Evolutionary conservation across 2,797 vertebrate species (phyloP).

Genomic region (Leucoraja ocellata): DNA sequence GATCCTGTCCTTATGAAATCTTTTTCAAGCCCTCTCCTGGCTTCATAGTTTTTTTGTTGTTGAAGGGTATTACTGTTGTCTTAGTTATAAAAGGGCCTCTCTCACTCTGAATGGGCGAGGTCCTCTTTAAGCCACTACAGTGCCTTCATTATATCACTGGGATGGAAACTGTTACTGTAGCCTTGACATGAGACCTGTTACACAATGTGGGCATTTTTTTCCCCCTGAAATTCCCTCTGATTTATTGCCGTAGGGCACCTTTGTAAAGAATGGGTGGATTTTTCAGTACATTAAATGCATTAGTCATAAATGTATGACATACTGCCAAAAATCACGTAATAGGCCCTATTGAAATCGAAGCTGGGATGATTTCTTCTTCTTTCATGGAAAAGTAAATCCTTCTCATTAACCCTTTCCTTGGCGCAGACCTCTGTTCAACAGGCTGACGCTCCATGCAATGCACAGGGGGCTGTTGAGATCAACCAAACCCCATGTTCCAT

Average conservation of each 20-base stretch:
- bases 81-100: neutral
- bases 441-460: no score
- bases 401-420: neutral
- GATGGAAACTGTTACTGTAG: conserved; percentile 33
- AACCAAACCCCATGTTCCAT: neutral
- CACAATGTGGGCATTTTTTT: neutral
- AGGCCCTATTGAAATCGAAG: conserved; percentile 29
- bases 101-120: neutral
- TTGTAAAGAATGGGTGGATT: conserved; percentile 31
- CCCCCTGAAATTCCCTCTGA: conserved; percentile 4
- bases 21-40: neutral
- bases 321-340: conserved; percentile 11
- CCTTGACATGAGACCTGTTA: conserved; percentile 19
- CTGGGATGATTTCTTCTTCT: neutral
- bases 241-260: conserved; percentile 25
- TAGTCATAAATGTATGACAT: conserved; percentile 24
- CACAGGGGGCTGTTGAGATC: neutral
- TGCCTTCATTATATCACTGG: conserved; percentile 2
- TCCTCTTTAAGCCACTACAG: neutral
- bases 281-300: conserved; percentile 20
- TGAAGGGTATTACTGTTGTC: no score
- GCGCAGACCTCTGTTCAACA: neutral
- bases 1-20: neutral
- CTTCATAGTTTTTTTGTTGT: neutral
- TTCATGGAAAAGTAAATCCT: neutral